phyloP scores from a whole-genome alignment of 2,113 vertebrate species.

The Cichladusa arquata region DNA sequence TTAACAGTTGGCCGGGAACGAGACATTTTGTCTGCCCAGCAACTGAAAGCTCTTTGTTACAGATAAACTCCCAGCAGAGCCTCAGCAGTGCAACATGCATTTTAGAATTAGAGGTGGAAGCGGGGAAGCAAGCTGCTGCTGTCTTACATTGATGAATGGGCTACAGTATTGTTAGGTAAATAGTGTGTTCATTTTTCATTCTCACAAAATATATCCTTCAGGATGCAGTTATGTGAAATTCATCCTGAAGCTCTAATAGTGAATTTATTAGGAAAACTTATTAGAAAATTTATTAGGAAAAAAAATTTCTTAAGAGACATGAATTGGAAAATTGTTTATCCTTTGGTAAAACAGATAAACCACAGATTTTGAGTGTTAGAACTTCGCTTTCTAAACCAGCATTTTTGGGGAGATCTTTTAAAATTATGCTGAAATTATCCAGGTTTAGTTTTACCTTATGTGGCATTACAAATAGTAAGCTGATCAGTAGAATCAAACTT shows the following conservation, averaged over 20 bases:
- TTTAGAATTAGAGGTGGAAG: neutral
- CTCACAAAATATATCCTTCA: slow-evolving; percentile 59
- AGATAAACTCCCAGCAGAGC: slow-evolving; percentile 36
- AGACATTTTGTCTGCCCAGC: slow-evolving; percentile 61
- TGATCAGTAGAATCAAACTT: neutral
- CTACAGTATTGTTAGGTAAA: slow-evolving; percentile 50
- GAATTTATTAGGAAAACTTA: slow-evolving; percentile 31
- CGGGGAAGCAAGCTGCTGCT: neutral
- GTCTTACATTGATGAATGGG: slow-evolving; percentile 27
- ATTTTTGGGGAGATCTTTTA: neutral
- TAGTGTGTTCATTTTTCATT: slow-evolving; percentile 60
- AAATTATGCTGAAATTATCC: neutral
- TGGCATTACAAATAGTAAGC: neutral
- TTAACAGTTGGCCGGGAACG: slow-evolving; percentile 77
- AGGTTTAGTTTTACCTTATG: neutral
- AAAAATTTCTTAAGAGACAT: slow-evolving; percentile 20
- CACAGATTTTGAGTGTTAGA: neutral
- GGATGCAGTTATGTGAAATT: slow-evolving; percentile 45
- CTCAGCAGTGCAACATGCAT: slow-evolving; percentile 20
- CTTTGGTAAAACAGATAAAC: slow-evolving; percentile 39
- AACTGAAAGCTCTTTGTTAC: slow-evolving; percentile 60
- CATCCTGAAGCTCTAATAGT: slow-evolving; percentile 15
- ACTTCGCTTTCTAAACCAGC: neutral
- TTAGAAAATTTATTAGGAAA: too few species aligned
- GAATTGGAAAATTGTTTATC: neutral